A percentile compares a stretch with the other conserved stretches of the same genome.
Evolutionary conservation across 1,140 invertebrate species (phyloP).

Genomic region (Drosophila takahashii): DNA sequence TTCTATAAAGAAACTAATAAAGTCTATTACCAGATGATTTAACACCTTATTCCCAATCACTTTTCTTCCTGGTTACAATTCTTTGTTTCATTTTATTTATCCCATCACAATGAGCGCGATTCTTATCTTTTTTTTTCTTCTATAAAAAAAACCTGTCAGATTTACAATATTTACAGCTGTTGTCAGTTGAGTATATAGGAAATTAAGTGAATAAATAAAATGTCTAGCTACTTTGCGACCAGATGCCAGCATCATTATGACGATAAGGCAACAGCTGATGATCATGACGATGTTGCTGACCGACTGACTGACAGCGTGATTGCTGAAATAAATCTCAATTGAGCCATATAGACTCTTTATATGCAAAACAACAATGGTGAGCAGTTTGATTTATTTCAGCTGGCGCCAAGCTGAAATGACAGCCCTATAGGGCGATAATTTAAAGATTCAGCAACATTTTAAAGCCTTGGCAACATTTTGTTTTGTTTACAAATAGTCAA

Average conservation of each 20-base stretch:
- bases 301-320: slow-evolving; percentile 54
- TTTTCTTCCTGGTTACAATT: slow-evolving; percentile 26
- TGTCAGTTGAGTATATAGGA: slow-evolving; percentile 61
- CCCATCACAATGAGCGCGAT: slow-evolving; percentile 2
- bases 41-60: background rate
- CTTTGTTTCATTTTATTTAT: slow-evolving; percentile 29
- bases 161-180: slow-evolving; percentile 30
- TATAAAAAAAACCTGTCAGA: slow-evolving; percentile 8
- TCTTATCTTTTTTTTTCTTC: slow-evolving; percentile 17
- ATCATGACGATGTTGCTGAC: slow-evolving; percentile 49
- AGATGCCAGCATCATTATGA: slow-evolving; percentile 31
- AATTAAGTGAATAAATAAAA: slow-evolving; percentile 50
- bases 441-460: slow-evolving; percentile 22
- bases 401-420: slow-evolving; percentile 60
- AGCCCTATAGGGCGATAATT: slow-evolving; percentile 10
- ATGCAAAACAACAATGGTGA: slow-evolving; percentile 32
- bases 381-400: slow-evolving; percentile 57
- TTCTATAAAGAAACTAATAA: background rate
- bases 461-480: slow-evolving; percentile 4
- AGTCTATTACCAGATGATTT: background rate
- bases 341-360: slow-evolving; percentile 22
- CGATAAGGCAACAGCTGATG: slow-evolving; percentile 6
- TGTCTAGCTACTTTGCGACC: slow-evolving; percentile 24
- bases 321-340: slow-evolving; percentile 78
- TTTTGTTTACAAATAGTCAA: background rate